A percentile compares a stretch with the other conserved stretches of the same genome.
These are phyloP conservation scores for Balaeniceps rex DNA, from an alignment of 2,113 vertebrate genomes.

Conservation along the genomic window DNA sequence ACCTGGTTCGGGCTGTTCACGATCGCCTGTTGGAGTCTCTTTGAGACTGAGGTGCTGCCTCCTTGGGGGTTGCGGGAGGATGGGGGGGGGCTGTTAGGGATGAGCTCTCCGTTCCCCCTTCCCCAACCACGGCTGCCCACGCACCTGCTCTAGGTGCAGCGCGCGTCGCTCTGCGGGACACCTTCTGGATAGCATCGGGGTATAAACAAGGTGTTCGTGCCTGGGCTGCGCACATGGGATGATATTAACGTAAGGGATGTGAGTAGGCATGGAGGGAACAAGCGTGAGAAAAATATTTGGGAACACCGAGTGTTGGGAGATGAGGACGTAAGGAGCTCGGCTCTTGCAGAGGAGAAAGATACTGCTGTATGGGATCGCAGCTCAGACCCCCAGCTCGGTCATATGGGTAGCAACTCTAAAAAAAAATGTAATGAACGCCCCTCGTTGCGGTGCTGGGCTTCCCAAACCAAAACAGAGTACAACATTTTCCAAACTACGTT, in stretches of 20 bases:
- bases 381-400: background rate
- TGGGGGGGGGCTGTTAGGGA: background rate
- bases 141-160: background rate
- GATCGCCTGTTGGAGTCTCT: fast-evolving
- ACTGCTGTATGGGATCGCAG: fast-evolving
- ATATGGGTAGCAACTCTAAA: fast-evolving
- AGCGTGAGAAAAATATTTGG: background rate
- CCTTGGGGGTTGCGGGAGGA: background rate
- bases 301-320: fast-evolving
- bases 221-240: background rate
- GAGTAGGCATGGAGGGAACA: background rate
- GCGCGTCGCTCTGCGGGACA: background rate
- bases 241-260: fast-evolving
- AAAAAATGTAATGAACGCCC: background rate
- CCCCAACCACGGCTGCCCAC: background rate
- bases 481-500: background rate
- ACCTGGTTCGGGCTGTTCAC: background rate
- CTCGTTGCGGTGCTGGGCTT: background rate
- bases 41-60: background rate
- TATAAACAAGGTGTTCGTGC: background rate
- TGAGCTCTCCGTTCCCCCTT: background rate
- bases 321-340: background rate
- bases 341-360: background rate
- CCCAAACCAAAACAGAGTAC: background rate
- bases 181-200: background rate